phyloP scores from a whole-genome alignment of 2,797 vertebrate genomes.

The Coccyzus lansbergi region DNA sequence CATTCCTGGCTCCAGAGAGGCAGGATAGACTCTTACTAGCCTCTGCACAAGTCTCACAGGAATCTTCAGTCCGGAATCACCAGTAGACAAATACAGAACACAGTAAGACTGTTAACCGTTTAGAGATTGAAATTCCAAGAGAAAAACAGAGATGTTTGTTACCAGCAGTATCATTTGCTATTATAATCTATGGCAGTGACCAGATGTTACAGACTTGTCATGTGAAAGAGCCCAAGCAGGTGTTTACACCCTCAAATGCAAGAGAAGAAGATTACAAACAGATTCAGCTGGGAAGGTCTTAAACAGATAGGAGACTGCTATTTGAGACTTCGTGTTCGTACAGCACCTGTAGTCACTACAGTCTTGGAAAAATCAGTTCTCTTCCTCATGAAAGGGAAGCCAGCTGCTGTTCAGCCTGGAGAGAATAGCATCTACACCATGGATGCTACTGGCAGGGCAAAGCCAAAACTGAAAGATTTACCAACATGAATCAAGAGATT shows the following conservation, averaged over 20 bases:
- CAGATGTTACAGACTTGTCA: neutral
- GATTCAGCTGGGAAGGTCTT: neutral
- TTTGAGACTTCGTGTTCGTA: accelerated
- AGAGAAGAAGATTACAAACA: neutral
- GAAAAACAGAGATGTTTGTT: neutral
- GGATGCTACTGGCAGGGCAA: neutral
- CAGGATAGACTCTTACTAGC: neutral
- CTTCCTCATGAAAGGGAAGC: neutral
- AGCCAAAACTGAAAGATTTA: neutral
- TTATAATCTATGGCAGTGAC: neutral
- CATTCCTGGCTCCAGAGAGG: accelerated
- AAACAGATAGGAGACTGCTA: neutral
- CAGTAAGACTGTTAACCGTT: neutral
- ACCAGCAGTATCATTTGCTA: neutral
- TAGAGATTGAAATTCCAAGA: neutral
- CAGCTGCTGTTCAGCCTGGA: neutral
- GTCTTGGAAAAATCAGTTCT: neutral
- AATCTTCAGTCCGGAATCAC: neutral
- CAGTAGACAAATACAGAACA: neutral
- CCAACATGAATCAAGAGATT: neutral
- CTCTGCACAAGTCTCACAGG: neutral
- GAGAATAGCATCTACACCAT: neutral
- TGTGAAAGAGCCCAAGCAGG: neutral
- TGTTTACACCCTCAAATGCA: neutral
- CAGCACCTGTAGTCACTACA: neutral